Conservation (phyloP, 1,140 invertebrate species). For the Drosophila repletoides region DNA sequence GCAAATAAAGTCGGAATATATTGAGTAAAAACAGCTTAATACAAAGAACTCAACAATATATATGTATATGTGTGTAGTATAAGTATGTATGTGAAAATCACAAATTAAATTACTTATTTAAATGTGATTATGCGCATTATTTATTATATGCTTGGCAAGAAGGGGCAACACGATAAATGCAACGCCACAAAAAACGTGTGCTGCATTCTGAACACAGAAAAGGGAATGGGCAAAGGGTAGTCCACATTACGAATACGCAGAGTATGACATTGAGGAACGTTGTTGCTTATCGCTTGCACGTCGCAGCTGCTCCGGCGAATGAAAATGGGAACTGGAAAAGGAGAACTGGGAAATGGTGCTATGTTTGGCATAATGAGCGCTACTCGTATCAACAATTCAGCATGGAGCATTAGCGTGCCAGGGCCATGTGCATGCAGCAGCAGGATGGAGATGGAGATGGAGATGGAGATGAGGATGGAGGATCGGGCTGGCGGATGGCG, state of each 20-base stretch:
- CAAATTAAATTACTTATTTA: conserved; percentile 80
- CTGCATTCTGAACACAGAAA: conserved; percentile 64
- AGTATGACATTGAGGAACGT: conserved; percentile 63
- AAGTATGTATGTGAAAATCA: conserved; percentile 56
- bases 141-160: conserved; percentile 47
- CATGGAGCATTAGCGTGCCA: conserved; percentile 17
- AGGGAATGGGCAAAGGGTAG: too few species aligned
- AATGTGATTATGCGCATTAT: conserved; percentile 77
- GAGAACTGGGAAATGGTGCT: too few species aligned
- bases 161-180: conserved; percentile 56
- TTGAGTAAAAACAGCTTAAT: not conserved
- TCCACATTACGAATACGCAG: conserved; percentile 74
- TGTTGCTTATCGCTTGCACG: conserved; percentile 72
- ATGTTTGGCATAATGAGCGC: conserved; percentile 73
- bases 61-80: conserved; percentile 22
- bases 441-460: conserved; percentile 14
- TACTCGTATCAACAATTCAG: conserved; percentile 7
- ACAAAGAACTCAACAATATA: conserved; percentile 45
- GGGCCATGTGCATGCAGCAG: conserved; percentile 5
- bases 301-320: conserved; percentile 62
- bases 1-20: too few species aligned
- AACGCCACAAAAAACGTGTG: conserved; percentile 68
- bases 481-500: too few species aligned
- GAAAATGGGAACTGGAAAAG: too few species aligned
- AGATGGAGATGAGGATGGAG: conserved; percentile 51